Base-by-base conservation (phyloP, 37 sponge, comb jelly and placozoan genomes). In the Geodia barretti region DNA sequence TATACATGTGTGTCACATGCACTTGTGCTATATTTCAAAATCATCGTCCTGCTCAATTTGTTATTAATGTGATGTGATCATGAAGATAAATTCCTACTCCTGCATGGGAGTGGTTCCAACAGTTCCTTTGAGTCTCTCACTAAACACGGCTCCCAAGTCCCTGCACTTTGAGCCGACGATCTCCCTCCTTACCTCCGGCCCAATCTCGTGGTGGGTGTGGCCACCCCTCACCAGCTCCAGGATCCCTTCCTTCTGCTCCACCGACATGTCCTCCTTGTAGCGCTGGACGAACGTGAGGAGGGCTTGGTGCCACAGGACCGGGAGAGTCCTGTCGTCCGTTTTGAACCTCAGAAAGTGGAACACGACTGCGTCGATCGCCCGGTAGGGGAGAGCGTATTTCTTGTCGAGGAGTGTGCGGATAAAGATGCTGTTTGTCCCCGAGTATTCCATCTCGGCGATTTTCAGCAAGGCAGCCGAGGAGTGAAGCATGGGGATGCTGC, bases 281-380 rank as follows among this genome's bases (percentile, higher is more conserved):
- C 90, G 73, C 72, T 96, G 95, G 19, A 90, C 97, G 62, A 98
- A 92, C 3, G 93, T 83, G 34, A 98, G 85, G 11, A 98, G 78
- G 64, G 81, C 75, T 83, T 98, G 99, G 74, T 98, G 96, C 97
- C 97, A 98, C 11, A 98, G 77, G 8, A 98, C 99, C 4, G 99
- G 99, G 38, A 96, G 87, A 24, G 43, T 39, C 19, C 98, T 61
- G 1, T 67, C 64, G 41, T 97, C 98, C 35, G 73, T 38, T 35
- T 65, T 28, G 40, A 97, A 97, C 60, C 88, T 83, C 20, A 85
- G 5, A 62, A 97, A 97, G 54, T 97, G 96, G 64, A 86, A 78
- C 4, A 94, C 93, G 1, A 96, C 65, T 0, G 93, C 91, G 81
- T 98, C 99, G 36, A 98, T 62, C 59, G 96, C 99, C 33, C 91